Evolutionary conservation across 2,888 invertebrate genomes (phyloP).

Genomic region (Agrypnus murinus): DNA sequence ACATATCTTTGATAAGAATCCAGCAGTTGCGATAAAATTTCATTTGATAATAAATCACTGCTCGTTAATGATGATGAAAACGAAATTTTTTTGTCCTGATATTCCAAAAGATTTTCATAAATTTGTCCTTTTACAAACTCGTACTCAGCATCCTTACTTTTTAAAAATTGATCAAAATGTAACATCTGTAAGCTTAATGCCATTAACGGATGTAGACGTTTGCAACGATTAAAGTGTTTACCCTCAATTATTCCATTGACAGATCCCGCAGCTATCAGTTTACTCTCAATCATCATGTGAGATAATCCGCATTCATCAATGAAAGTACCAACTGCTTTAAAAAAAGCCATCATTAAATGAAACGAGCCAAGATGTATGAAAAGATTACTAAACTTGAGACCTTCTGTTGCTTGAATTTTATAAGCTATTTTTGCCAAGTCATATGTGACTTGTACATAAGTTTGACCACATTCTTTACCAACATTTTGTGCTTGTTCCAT

Average conservation of each 20-base stretch:
- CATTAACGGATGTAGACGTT: background rate
- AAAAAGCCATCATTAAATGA: background rate
- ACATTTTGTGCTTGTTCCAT: constrained; percentile 56
- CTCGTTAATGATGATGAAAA: too few species aligned
- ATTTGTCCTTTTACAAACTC: background rate
- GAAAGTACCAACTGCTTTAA: background rate
- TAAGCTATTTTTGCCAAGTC: constrained; percentile 61
- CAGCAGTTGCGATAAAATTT: background rate
- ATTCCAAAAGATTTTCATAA: background rate
- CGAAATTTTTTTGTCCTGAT: too few species aligned
- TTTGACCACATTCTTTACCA: constrained; percentile 54
- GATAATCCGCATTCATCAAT: background rate
- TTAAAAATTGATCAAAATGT: background rate
- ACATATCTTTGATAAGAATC: background rate
- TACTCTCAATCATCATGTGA: background rate
- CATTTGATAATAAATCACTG: too few species aligned
- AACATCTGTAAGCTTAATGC: background rate
- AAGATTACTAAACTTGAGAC: constrained; percentile 60
- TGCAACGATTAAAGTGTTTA: too few species aligned
- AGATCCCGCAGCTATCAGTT: background rate
- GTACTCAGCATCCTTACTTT: background rate
- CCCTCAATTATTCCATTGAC: background rate
- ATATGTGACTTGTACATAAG: constrained; percentile 60
- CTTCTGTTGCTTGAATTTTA: constrained; percentile 58
- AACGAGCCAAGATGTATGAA: constrained; percentile 63